Conservation (phyloP, 2,113 vertebrate genomes). For the Perca flavescens region DNA sequence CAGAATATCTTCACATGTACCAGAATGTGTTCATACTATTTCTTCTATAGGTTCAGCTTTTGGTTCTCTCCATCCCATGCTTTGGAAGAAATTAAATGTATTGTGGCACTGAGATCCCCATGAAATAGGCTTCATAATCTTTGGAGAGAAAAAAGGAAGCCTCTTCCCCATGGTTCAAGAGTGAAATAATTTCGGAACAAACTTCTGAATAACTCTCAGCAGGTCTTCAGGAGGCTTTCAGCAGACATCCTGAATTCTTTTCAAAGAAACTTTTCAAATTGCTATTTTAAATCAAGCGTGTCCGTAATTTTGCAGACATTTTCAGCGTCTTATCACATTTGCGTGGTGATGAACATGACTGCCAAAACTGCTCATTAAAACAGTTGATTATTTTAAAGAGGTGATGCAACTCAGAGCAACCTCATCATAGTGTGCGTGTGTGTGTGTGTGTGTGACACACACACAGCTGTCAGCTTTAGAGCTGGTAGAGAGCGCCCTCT, state of each 20-base stretch:
- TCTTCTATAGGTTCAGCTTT: constrained; percentile 29
- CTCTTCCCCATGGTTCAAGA: constrained; percentile 34
- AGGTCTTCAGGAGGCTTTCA: constrained; percentile 43
- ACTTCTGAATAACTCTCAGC: constrained; percentile 59
- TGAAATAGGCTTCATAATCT: constrained; percentile 67
- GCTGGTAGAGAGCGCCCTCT: constrained; percentile 61
- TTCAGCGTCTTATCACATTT: constrained; percentile 60
- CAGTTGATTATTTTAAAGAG: constrained; percentile 64
- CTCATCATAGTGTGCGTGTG: neutral
- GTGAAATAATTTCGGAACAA: constrained; percentile 48
- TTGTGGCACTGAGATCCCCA: constrained; percentile 43
- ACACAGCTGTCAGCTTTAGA: neutral
- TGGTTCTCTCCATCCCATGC: constrained; percentile 20
- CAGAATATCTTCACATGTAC: neutral
- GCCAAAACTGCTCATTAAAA: constrained; percentile 67
- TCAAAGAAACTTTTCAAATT: constrained; percentile 33
- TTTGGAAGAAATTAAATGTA: constrained; percentile 51
- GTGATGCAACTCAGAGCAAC: constrained; percentile 78
- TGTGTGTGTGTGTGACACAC: neutral
- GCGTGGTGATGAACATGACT: constrained; percentile 46
- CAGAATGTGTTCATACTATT: neutral
- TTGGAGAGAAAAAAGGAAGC: constrained; percentile 39
- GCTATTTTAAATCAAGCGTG: constrained; percentile 44
- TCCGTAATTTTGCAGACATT: constrained; percentile 47
- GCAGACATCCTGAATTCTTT: constrained; percentile 30